A percentile compares a stretch with the other conserved stretches of the same genome.
These are phyloP conservation scores for Leucoma salicis DNA, from an alignment of 2,888 invertebrate genomes.

Conservation along the genomic window DNA sequence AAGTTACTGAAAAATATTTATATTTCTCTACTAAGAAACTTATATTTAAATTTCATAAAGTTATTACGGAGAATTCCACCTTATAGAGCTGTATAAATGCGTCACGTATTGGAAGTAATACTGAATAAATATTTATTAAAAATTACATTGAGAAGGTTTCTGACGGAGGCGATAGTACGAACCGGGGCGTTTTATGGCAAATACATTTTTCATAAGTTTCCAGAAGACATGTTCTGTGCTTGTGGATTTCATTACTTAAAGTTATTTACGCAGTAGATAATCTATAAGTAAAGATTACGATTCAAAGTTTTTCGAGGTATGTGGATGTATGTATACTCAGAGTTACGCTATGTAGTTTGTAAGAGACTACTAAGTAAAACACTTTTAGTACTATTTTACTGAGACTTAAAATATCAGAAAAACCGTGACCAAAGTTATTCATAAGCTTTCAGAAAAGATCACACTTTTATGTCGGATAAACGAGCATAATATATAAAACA, in stretches of 20 bases:
- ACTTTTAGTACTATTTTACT: too few relatives aligned
- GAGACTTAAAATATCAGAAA: too few relatives aligned
- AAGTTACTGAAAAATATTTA: too few relatives aligned
- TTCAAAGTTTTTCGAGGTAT: too few relatives aligned
- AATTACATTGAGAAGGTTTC: conserved; percentile 54
- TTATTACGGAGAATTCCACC: conserved; percentile 40
- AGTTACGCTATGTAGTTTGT: too few relatives aligned
- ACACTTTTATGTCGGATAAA: conserved; percentile 24
- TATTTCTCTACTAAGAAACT: too few relatives aligned
- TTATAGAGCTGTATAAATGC: conserved; percentile 44
- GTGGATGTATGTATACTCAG: too few relatives aligned
- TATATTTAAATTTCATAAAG: too few relatives aligned
- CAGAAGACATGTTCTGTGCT: conserved; percentile 10
- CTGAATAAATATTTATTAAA: conserved; percentile 75
- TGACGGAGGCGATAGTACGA: conserved; percentile 21
- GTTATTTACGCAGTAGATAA: too few relatives aligned
- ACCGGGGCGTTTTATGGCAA: conserved; percentile 22
- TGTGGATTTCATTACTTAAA: conserved; percentile 6
- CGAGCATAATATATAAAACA: conserved; percentile 41
- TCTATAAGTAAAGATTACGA: too few relatives aligned
- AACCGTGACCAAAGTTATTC: too few relatives aligned
- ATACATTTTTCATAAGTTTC: conserved; percentile 25
- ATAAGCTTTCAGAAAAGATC: background rate
- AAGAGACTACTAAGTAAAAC: too few relatives aligned
- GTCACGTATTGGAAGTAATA: conserved; percentile 50